Conservation (phyloP, 1,140 invertebrate genomes). For the Ips nitidus region DNA sequence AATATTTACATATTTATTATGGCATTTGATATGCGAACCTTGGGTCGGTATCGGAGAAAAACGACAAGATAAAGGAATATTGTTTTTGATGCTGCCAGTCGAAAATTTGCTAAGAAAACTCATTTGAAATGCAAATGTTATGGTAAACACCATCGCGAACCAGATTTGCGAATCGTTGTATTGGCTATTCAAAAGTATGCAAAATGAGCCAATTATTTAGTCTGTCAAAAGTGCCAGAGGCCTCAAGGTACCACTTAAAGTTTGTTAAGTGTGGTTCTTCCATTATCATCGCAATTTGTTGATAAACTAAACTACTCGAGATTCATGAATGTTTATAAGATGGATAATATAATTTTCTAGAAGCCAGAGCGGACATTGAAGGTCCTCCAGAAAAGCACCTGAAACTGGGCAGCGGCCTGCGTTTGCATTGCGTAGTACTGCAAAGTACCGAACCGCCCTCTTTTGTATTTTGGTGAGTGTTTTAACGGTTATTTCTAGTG, state of each 20-base stretch:
- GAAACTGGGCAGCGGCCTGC: constrained; percentile 78
- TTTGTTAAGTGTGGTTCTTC: no score
- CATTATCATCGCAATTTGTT: no score
- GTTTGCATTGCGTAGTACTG: constrained; percentile 75
- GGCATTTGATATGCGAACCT: not conserved
- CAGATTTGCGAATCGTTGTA: no score
- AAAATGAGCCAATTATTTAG: no score
- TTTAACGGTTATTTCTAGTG: not conserved
- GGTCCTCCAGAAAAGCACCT: constrained; percentile 83
- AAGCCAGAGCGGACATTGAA: constrained; percentile 81
- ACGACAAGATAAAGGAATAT: constrained; percentile 8
- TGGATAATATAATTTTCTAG: constrained; percentile 54
- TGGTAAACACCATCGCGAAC: not conserved
- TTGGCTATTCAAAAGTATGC: no score
- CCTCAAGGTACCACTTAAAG: no score
- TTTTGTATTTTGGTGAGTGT: constrained; percentile 75
- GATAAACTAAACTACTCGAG: no score
- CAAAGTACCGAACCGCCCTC: constrained; percentile 80
- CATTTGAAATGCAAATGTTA: not conserved
- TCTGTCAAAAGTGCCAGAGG: no score
- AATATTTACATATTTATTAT: constrained; percentile 26
- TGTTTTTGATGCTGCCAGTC: not conserved
- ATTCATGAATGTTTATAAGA: no score
- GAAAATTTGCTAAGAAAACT: not conserved
- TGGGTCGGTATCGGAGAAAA: not conserved